Evolutionary conservation across 2,888 invertebrate genomes (phyloP), one percentile per base, ranked within the genome.

Genomic region (Drosophila paramelanica): DNA sequence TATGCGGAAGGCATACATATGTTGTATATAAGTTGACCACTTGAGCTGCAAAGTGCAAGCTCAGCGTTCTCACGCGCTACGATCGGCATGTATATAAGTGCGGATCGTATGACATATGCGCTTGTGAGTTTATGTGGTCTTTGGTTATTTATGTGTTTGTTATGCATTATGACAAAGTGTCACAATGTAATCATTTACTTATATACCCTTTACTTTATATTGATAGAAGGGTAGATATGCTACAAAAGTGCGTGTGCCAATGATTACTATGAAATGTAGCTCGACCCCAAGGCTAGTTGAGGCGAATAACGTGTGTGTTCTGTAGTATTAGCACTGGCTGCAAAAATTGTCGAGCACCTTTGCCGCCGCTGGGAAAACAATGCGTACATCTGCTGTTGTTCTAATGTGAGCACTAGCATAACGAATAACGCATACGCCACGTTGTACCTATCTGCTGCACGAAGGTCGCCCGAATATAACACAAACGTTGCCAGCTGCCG

Each of bases 351-450:
- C 33, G 56, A 57, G 50, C 51, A 52, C 42, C 36, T 31, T 62
- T 38, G 17, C 17, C 31, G 55, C 27, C 55, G 20, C 36, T 68
- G 41, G 38, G 27, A 42, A 58, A 59, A 66, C 58, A 55, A 36
- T 31, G 38, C 20, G 51, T n/a, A 17, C 31, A 45, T 33, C 39
- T 33, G 43, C 17, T 45, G 41, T 17, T 31, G 38, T 7, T 45
- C 45, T 45, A 46, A 58, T 65, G 50, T 46, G 46, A 39, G 38
- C 41, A 23, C 27, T 45, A 27, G 51, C 46, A 67, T 58, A 55
- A 36, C 36, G 11, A 1, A 36, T 36, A 13, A 36, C 36, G 36
- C 65, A 74, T 73, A 68, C 73, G 73, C 61, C 65, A 45, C 45
- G 53, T 60, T 57, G 49, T 46, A 43, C 13, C 33, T 31, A 43